A percentile compares a stretch with the other conserved stretches of the same genome.
These are phyloP conservation scores for Danio rerio DNA, from an alignment of 2,113 vertebrate genomes.

Conservation along the genomic window GRCz12tu NC_133188.1:2674501-2675000, in stretches of 20 bases:
- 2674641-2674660: neutral
- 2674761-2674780: neutral
- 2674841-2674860: neutral
- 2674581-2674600: neutral
- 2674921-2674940: neutral
- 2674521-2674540: neutral
- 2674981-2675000: neutral
- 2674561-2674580: neutral
- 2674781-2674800: neutral
- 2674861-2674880: neutral
- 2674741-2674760: neutral
- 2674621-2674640: neutral
- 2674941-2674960: neutral
- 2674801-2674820: conserved; percentile 3
- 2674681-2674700: neutral
- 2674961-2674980: neutral
- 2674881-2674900: conserved; percentile 36
- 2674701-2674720: neutral
- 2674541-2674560: neutral
- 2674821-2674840: neutral
- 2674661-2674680: neutral
- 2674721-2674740: neutral
- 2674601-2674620: neutral
- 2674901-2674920: neutral
- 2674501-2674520: neutral